Percentiles rank a stretch among this genome's conserved stretches.
Evolutionary conservation across 1,140 invertebrate genomes (phyloP).

Genomic region (Trichogramma pretiosum): DNA sequence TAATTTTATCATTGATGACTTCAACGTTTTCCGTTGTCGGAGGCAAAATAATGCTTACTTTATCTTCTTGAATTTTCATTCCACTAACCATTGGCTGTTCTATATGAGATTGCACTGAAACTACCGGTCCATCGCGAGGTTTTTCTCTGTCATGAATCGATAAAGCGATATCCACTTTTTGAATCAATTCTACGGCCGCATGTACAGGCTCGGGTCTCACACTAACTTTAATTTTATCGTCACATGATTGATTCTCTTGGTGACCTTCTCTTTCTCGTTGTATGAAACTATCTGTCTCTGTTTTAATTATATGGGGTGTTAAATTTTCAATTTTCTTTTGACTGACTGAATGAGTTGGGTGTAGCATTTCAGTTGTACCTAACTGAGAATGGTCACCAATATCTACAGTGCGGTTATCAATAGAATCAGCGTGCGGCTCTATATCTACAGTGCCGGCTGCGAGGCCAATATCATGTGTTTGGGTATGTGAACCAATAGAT

Average conservation of each 20-base stretch:
- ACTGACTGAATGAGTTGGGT: not conserved
- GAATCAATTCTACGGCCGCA: too few species aligned
- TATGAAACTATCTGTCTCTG: slow-evolving; percentile 10
- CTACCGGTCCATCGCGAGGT: slow-evolving; percentile 17
- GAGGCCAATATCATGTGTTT: slow-evolving; percentile 34
- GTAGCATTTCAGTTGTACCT: slow-evolving; percentile 10
- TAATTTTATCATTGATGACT: slow-evolving; percentile 26
- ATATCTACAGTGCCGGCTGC: slow-evolving; percentile 43
- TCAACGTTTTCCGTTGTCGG: slow-evolving; percentile 25
- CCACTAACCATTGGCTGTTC: slow-evolving; percentile 22
- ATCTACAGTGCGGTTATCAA: slow-evolving; percentile 35
- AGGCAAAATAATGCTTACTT: slow-evolving; percentile 35
- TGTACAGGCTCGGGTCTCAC: too few species aligned
- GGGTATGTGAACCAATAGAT: slow-evolving; percentile 28
- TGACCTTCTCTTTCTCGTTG: slow-evolving; percentile 9
- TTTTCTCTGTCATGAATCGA: slow-evolving; percentile 29
- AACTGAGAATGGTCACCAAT: slow-evolving; percentile 21
- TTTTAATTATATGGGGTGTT: not conserved
- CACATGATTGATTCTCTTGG: too few species aligned
- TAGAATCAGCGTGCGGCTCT: slow-evolving; percentile 37
- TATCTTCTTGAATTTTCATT: slow-evolving; percentile 32
- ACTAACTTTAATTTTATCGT: too few species aligned
- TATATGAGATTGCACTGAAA: slow-evolving; percentile 30
- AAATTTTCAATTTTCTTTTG: not conserved
- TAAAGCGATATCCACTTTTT: slow-evolving; percentile 36